Conservation (phyloP, 2,113 vertebrate species). For the Larimichthys crocea region DNA sequence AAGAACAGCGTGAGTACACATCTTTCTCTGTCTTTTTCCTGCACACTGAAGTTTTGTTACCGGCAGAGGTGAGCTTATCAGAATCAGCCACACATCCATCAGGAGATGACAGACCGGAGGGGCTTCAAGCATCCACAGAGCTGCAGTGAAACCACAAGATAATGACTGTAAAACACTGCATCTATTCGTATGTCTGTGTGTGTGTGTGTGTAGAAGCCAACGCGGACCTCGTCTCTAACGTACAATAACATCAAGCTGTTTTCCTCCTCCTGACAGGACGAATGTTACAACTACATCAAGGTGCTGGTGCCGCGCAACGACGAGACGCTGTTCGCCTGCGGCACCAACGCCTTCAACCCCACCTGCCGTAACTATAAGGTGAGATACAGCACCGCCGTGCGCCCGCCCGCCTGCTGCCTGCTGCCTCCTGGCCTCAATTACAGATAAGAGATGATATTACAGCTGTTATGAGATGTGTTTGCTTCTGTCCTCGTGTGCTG, state of each 20-base stretch:
- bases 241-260: constrained; percentile 50
- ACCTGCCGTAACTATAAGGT: constrained; percentile 95
- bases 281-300: constrained; percentile 96
- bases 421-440: constrained; percentile 17
- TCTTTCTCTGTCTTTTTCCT: constrained; percentile 9
- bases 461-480: neutral
- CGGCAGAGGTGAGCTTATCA: constrained; percentile 49
- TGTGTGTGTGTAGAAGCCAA: neutral
- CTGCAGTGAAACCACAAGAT: constrained; percentile 28
- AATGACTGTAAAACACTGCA: constrained; percentile 27
- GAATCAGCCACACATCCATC: constrained; percentile 43
- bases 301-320: constrained; percentile 92
- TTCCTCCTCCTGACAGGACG: constrained; percentile 84
- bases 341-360: constrained; percentile 95
- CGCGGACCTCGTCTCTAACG: neutral
- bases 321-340: constrained; percentile 91
- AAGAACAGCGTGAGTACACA: constrained; percentile 86
- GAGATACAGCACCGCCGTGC: neutral
- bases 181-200: neutral
- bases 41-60: constrained; percentile 31
- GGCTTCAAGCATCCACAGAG: constrained; percentile 19
- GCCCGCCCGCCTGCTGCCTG: neutral
- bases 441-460: constrained; percentile 17
- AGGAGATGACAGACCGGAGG: neutral
- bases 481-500: neutral